Base-by-base conservation (phyloP, 2,888 invertebrate species). In the Ceramica pisi region DNA sequence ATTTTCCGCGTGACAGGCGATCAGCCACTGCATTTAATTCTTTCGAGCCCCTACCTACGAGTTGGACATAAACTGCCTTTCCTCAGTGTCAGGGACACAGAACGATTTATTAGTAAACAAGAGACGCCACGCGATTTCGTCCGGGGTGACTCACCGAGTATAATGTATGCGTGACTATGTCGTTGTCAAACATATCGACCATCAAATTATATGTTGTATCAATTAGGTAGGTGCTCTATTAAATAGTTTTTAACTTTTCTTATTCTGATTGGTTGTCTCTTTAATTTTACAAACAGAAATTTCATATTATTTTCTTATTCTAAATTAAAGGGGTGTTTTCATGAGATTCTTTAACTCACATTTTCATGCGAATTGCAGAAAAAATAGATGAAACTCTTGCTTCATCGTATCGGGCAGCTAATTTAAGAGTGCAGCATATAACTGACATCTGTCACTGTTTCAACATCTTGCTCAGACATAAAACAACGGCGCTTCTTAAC, bases 1-100 rank as follows among this genome's bases (percentile, higher is more conserved):
- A 92, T 94, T 93, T 92, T 82, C 85, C 87, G 88, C 88, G 78
- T 83, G 87, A 86, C 84, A 89, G 89, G 89, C 87, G 77, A 74
- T 67, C 80, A 84, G 89, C 87, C 88, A 86, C 81, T 89, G 88
- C 88, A 89, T 89, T 89, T 88, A 84, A 86, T 87, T 88, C 85
- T 81, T 85, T 84, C 81, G 61, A 80, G 82, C 82, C 80, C 79
- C 74, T 78, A 82, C 66, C 53, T 63, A 67, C 64, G 61, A 73
- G 63, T 63, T 59, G 61, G 70, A 80, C 77, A 76, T 77, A 83
- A 75, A 85, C 85, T 87, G 81, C 81, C 78, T 90, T 90, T 85
- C 85, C 82, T 88, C 88, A 87, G 88, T 90, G 91, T 90, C 92
- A 90, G 77, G 84, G 89, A 75, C 89, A 90, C 85, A 87, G 83